Percentiles rank a stretch among this genome's conserved stretches.
phyloP scores from a whole-genome alignment of 1,140 invertebrate species.

The Apolygus lucorum region DNA sequence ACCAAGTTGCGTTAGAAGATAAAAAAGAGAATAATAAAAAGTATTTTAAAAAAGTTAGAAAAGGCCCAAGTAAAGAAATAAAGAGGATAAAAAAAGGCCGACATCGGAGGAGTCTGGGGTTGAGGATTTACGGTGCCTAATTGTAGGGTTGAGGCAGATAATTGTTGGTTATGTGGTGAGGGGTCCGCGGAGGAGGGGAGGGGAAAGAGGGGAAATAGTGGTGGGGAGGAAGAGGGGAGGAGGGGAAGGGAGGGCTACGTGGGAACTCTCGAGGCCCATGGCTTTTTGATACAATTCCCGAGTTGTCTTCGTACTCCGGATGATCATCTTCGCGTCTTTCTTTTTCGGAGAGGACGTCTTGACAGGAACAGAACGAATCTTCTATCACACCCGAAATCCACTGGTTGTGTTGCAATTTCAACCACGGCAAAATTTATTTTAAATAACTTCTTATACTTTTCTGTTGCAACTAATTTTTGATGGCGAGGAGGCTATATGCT shows the following conservation, averaged over 20 bases:
- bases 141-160: constrained; percentile 12
- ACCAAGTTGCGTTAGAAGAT: background rate
- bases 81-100: constrained; percentile 11
- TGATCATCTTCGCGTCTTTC: too few relatives aligned
- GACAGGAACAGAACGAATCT: too few relatives aligned
- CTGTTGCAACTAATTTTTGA: too few relatives aligned
- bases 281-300: too few relatives aligned
- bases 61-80: constrained; percentile 15
- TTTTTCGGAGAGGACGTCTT: too few relatives aligned
- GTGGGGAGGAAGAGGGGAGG: background rate
- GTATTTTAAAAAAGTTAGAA: background rate
- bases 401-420: too few relatives aligned
- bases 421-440: too few relatives aligned
- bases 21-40: constrained; percentile 1
- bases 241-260: background rate
- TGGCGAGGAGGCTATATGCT: too few relatives aligned
- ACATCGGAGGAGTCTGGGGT: constrained; percentile 14
- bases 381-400: too few relatives aligned
- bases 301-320: too few relatives aligned
- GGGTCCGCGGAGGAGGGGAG: background rate
- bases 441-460: too few relatives aligned
- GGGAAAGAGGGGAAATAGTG: background rate
- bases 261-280: background rate
- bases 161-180: constrained; percentile 13
- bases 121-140: constrained; percentile 16